Evolutionary conservation across 2,113 vertebrate genomes (phyloP), one percentile per base, ranked within the genome.

Genomic region (Sus scrofa): DNA sequence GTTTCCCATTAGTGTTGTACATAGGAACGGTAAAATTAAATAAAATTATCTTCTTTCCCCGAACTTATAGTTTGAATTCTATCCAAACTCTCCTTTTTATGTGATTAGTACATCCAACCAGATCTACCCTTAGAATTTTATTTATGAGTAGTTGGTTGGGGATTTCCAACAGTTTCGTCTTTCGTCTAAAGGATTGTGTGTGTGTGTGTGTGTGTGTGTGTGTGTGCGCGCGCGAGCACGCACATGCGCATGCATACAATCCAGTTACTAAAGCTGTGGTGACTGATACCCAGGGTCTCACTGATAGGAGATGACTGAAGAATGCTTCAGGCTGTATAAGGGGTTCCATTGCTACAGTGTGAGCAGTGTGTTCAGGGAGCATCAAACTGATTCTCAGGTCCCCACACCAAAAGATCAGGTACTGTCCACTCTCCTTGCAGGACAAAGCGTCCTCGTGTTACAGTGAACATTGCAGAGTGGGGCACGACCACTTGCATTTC

Each of bases 91-190:
- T 50, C 34, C 22, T 34, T 30, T 22, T 54, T 87, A 44, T 32
- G 16, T 60, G 27, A 24, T 58, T 74, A 74, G 34, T 60, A 60
- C 86, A 94, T 90, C 63, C 6, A 78, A 65, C 54, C 54, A 92
- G n/a, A 32, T 67, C 27, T 91, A 10, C 22, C 54, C 19, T 78
- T 37, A 37, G 34, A 68, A 39, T 44, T 2, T 83, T 84, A 56
- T 18, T 68, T 82, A 30, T 19, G 68, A 88, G 56, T 39, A 34
- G 44, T 20, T 77, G n/a, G 63, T n/a, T 82, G 30, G 24, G 44
- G 12, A 24, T 56, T 88, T 54, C 27, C 14, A 39, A 3, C 50
- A 26, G 70, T 96, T 88, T 56, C 63, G 18, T 73, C 67, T 62
- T 39, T 2, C 19, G 27, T 68, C 37, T 94, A 83, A 83, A 54